A percentile compares a stretch with the other conserved stretches of the same genome.
phyloP scores from a whole-genome alignment of 2,888 invertebrate species.

The Drosophila mettleri region DNA sequence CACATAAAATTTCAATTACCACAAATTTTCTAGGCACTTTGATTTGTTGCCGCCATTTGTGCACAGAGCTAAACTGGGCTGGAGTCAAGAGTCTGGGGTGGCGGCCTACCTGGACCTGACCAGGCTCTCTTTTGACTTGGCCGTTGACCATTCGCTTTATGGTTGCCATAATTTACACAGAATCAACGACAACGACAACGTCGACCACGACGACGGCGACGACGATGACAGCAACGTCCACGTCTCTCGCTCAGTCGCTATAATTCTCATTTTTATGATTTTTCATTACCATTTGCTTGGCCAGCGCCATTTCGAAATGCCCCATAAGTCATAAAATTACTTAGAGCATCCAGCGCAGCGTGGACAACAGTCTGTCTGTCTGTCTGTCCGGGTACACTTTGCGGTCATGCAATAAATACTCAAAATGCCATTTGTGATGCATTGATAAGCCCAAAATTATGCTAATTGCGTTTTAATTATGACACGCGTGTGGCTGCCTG shows the following conservation, averaged over 20 bases:
- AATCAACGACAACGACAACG: constrained; percentile 46
- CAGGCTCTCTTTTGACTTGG: constrained; percentile 20
- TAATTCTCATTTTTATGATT: constrained; percentile 73
- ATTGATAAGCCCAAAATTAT: constrained; percentile 76
- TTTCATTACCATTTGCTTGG: constrained; percentile 71
- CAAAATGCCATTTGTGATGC: constrained; percentile 71
- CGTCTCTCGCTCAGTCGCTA: constrained; percentile 41
- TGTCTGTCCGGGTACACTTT: constrained; percentile 22
- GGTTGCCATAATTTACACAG: constrained; percentile 68
- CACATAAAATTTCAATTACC: constrained; percentile 75
- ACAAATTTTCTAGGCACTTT: constrained; percentile 69
- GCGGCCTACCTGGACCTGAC: constrained; percentile 31
- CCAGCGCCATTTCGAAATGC: constrained; percentile 44
- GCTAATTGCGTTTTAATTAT: constrained; percentile 77
- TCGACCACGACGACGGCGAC: constrained; percentile 1
- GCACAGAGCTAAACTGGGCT: constrained; percentile 20
- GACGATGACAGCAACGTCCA: constrained; percentile 21
- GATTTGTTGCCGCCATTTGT: constrained; percentile 68
- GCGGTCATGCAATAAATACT: constrained; percentile 58
- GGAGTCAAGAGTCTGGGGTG: constrained; percentile 21
- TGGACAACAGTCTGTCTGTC: background rate
- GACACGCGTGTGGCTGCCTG: constrained; percentile 66
- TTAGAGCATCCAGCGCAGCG: constrained; percentile 42
- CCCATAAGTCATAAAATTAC: constrained; percentile 74
- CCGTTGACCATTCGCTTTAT: constrained; percentile 61